These are phyloP conservation scores for Drosophila sp. DNA, from an alignment of 1,140 invertebrate species.

Conservation along the genomic window DNA sequence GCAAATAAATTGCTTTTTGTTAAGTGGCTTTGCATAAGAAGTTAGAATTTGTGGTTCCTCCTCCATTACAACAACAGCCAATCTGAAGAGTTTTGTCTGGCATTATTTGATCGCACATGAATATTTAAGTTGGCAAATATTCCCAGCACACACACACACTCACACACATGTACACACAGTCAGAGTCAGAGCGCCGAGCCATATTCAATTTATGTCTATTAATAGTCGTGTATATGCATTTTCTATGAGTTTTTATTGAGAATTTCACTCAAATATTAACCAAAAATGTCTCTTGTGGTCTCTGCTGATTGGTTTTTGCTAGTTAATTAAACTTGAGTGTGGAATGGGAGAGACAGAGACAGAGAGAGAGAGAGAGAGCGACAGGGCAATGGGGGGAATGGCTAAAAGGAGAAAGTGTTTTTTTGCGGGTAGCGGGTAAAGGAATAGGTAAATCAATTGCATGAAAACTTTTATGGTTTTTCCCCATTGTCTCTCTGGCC, in stretches of 20 bases:
- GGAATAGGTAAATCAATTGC: constrained; percentile 19
- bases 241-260: constrained; percentile 61
- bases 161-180: constrained; percentile 20
- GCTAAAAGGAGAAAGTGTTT: neutral
- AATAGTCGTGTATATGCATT: constrained; percentile 61
- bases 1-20: constrained; percentile 82
- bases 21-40: constrained; percentile 82
- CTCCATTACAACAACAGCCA: constrained; percentile 24
- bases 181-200: constrained; percentile 9
- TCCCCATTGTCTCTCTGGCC: neutral
- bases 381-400: neutral
- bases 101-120: constrained; percentile 74
- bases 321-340: constrained; percentile 9
- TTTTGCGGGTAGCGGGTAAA: neutral
- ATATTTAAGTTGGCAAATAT: constrained; percentile 73
- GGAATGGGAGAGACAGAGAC: constrained; percentile 45
- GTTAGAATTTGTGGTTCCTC: constrained; percentile 53
- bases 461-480: constrained; percentile 14
- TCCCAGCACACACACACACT: constrained; percentile 28
- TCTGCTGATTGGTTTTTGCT: constrained; percentile 26
- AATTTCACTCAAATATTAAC: constrained; percentile 53
- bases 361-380: constrained; percentile 29
- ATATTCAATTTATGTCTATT: constrained; percentile 76
- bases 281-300: constrained; percentile 33
- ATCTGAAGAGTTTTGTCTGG: constrained; percentile 31